A percentile compares a stretch with the other conserved stretches of the same genome.
phyloP scores from a whole-genome alignment of 2,888 invertebrate genomes.

The Miltochrista miniata region DNA sequence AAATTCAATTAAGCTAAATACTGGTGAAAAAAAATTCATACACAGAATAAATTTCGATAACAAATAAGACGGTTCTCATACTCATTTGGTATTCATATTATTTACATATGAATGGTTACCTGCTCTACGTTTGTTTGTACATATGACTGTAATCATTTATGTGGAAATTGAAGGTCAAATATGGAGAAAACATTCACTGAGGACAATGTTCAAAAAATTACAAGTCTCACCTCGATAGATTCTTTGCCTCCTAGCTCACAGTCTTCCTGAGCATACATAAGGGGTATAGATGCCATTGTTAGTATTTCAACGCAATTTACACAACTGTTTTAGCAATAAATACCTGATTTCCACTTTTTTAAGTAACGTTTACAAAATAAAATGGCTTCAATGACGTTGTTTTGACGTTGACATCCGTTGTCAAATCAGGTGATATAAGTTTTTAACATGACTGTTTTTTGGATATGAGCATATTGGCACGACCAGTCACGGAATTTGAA shows the following conservation, averaged over 20 bases:
- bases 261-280: conserved; percentile 86
- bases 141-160: conserved; percentile 13
- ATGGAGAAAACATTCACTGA: conserved; percentile 27
- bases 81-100: neutral
- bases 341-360: conserved; percentile 27
- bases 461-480: no score
- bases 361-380: neutral
- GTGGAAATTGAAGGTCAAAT: conserved; percentile 34
- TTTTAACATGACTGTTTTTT: no score
- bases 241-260: conserved; percentile 87
- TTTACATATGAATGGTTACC: conserved; percentile 19
- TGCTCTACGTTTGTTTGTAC: conserved; percentile 9
- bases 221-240: conserved; percentile 66
- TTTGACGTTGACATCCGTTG: conserved; percentile 16
- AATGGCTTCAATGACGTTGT: conserved; percentile 11
- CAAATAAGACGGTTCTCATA: no score
- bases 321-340: conserved; percentile 21
- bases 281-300: conserved; percentile 80
- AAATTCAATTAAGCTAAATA: no score
- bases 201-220: conserved; percentile 9
- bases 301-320: conserved; percentile 7
- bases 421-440: conserved; percentile 27
- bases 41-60: neutral
- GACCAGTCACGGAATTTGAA: no score
- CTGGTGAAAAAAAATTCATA: no score